Conservation (phyloP, 2,888 invertebrate species). For the Platycheirus rosarum region DNA sequence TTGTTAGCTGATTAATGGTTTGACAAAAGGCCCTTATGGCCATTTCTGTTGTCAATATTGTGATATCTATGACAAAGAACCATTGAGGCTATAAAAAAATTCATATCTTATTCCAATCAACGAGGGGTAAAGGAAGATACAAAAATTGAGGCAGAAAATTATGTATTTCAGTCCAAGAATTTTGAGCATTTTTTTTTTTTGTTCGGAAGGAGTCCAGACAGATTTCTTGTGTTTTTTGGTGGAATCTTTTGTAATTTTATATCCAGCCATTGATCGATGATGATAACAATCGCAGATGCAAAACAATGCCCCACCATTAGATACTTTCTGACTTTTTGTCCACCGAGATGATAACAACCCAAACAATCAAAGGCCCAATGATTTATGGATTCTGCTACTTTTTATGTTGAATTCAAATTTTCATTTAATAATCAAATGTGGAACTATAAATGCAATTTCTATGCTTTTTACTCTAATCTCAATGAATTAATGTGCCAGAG, state of each 20-base stretch:
- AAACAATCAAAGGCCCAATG: conserved; percentile 45
- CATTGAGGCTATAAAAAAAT: conserved; percentile 20
- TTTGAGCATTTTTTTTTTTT: conserved; percentile 50
- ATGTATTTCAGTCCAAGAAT: conserved; percentile 30
- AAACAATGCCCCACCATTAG: conserved; percentile 42
- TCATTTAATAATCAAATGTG: conserved; percentile 21
- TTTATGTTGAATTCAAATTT: background rate
- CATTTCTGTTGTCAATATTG: conserved; percentile 68
- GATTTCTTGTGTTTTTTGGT: conserved; percentile 16
- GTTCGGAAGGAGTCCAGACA: conserved; percentile 6
- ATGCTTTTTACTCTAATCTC: conserved; percentile 36
- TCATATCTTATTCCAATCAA: conserved; percentile 64
- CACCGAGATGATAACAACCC: conserved; percentile 50
- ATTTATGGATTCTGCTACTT: conserved; percentile 46
- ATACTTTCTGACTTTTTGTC: conserved; percentile 24
- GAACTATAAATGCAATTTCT: background rate
- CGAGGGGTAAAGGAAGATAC: background rate
- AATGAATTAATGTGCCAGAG: conserved; percentile 42
- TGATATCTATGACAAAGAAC: conserved; percentile 61
- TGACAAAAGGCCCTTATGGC: conserved; percentile 69
- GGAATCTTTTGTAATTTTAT: conserved; percentile 41
- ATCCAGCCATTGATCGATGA: conserved; percentile 47
- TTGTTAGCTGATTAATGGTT: conserved; percentile 69
- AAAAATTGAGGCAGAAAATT: conserved; percentile 9
- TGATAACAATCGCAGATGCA: conserved; percentile 50